A percentile compares a stretch with the other conserved stretches of the same genome.
Conservation (phyloP, 1,140 invertebrate species). For the Atta cephalotes region DNA sequence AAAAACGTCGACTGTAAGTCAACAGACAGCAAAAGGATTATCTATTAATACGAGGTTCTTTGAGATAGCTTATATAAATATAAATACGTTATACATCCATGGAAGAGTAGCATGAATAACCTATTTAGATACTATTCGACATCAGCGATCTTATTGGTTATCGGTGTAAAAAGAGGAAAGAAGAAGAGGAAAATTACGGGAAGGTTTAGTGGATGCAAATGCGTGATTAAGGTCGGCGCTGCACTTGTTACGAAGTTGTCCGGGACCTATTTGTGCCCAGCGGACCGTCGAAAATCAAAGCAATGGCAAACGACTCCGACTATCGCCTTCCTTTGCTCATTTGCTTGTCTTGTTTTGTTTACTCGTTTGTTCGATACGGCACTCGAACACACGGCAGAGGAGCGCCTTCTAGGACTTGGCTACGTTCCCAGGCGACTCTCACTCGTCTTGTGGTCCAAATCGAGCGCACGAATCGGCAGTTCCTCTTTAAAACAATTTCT, state of each 20-base stretch:
- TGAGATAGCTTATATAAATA: background rate
- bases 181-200: slow-evolving; percentile 29
- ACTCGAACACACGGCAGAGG: slow-evolving; percentile 70
- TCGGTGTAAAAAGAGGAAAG: background rate
- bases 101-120: background rate
- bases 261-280: slow-evolving; percentile 73
- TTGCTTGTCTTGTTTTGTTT: slow-evolving; percentile 73
- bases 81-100: background rate
- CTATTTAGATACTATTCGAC: background rate
- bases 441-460: slow-evolving; percentile 15
- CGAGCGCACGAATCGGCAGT: background rate
- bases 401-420: slow-evolving; percentile 38
- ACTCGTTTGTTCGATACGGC: slow-evolving; percentile 78
- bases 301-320: slow-evolving; percentile 75
- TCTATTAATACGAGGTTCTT: background rate
- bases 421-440: background rate
- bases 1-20: slow-evolving; percentile 7
- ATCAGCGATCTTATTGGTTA: background rate
- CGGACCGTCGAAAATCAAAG: slow-evolving; percentile 74
- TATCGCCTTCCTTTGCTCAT: slow-evolving; percentile 41
- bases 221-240: slow-evolving; percentile 61
- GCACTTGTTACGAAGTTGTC: slow-evolving; percentile 75
- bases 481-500: slow-evolving; percentile 60
- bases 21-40: background rate
- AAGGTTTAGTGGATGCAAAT: slow-evolving; percentile 30